Base-by-base conservation (phyloP, 2,888 invertebrate species). In the Isotomurus palustris region DNA sequence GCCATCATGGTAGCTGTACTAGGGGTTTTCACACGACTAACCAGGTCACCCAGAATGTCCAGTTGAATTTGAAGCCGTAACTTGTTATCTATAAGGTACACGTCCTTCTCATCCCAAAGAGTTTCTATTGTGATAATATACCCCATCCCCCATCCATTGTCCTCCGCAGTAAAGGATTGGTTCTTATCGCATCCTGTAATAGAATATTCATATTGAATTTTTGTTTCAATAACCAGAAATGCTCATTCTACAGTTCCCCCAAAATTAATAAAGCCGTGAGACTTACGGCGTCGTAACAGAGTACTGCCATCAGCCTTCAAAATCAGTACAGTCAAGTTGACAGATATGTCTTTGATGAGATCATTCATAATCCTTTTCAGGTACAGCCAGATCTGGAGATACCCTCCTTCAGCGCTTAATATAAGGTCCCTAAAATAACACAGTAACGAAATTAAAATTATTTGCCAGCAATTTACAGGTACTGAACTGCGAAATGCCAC, bases 31-130 rank as follows among this genome's bases (percentile, higher is more conserved):
- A 57, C 53, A 3, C 59, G 45, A 21, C 56, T 59, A 8, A 61
- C 61, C 29, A 60, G 38, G 36, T 64, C 64, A 8, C 64, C 64
- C 32, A 64, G 36, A 41, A 64, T 64, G 32, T 64, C 64, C n/a
- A 64, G 47, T 38, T 64, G 60, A 48, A 64, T 64, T 17, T 60
- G 50, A n/a, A 60, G 44, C 28, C 64, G 41, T n/a, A 64, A 44
- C 3, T 60, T 64, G 28, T 64, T 64, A 35, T 58, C 60, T 3
- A 55, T 51, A 43, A 64, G 58, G 28, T 60, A 64, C 4, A 53
- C 52, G 32, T 58, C 58, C 12, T 56, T 53, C 27, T 64, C 60
- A 32, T 64, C 64, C 64, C 64, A 64, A 17, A 64, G 49, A 35
- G 58, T 60, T 43, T 60, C 58, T 24, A 64, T 61, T 5, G 56